Evolutionary conservation across 2,113 vertebrate genomes (phyloP), one percentile per base, ranked within the genome.

Genomic region (Eptatretus burgeri): DNA sequence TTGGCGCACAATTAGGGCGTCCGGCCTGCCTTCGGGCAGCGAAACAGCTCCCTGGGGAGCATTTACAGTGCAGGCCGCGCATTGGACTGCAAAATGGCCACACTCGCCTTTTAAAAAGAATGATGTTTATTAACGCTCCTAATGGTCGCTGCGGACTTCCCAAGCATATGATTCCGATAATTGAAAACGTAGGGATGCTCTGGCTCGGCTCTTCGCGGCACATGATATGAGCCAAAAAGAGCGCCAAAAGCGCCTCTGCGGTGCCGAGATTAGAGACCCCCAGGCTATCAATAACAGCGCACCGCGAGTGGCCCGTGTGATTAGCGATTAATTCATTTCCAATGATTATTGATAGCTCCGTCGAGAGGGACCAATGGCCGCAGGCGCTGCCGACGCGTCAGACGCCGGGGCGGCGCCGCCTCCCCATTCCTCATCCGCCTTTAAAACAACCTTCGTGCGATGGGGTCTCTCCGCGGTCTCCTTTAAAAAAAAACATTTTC

Each of bases 321-420:
- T 60, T 60, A 60, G n/a, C n/a, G 56, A 60, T 20, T 60, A 60
- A 60, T 60, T 60, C 20, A 60, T 20, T 60, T 20, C n/a, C 56
- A 60, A 60, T 60, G 56, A 60, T 60, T 60, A 60, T 60, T 60
- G 56, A 60, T 60, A 60, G 56, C 56, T 20, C 56, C 56, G n/a
- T 17, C 56, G 56, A 60, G 56, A 20, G 56, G n/a, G 13, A 20
- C 56, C 56, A 60, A 60, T 60, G 56, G 56, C 20, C 20, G 56
- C 56, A 11, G 56, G 27, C 10, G n/a, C 56, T 10, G 12, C 56
- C n/a, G 56, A 56, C n/a, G n/a, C 56, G 20, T 17, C 56, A 20
- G n/a, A n/a, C n/a, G 9, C 56, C 56, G 56, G 56, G 56, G 56
- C 56, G 56, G 27, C 56, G 7, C 56, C 56, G 56, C 56, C 56